Conservation (phyloP, 2,888 invertebrate species). For the Caenorhabditis wallacei region DNA sequence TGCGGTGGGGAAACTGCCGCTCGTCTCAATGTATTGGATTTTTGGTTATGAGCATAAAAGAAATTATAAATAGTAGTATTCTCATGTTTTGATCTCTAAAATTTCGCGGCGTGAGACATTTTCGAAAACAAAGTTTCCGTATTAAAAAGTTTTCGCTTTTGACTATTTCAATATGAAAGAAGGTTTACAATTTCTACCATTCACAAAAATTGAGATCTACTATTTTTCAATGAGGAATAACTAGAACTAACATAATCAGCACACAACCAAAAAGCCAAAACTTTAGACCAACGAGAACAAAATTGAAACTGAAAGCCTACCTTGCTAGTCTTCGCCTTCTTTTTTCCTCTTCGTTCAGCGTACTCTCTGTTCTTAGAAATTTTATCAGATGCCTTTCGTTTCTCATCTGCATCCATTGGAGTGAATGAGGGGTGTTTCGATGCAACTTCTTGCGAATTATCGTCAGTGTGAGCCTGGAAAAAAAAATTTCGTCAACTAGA, state of each 20-base stretch:
- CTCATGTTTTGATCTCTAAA: constrained; percentile 2
- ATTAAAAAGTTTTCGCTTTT: neutral
- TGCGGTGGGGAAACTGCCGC: constrained; percentile 14
- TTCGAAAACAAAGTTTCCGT: neutral
- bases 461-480: neutral
- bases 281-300: no score
- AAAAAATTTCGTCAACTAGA: neutral
- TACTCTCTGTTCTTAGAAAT: constrained; percentile 61
- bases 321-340: constrained; percentile 70
- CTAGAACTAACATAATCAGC: no score
- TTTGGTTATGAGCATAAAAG: neutral
- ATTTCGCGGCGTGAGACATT: neutral
- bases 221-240: no score
- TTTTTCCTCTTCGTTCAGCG: constrained; percentile 59
- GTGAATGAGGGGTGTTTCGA: constrained; percentile 24
- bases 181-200: no score
- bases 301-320: constrained; percentile 26
- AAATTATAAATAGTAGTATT: neutral
- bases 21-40: neutral
- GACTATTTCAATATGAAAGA: no score
- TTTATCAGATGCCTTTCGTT: constrained; percentile 61
- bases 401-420: constrained; percentile 61
- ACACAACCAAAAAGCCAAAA: no score
- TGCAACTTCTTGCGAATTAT: neutral
- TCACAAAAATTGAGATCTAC: no score